These are phyloP conservation scores for Parus major DNA, from an alignment of 2,113 vertebrate species.

Conservation along the genomic window DNA sequence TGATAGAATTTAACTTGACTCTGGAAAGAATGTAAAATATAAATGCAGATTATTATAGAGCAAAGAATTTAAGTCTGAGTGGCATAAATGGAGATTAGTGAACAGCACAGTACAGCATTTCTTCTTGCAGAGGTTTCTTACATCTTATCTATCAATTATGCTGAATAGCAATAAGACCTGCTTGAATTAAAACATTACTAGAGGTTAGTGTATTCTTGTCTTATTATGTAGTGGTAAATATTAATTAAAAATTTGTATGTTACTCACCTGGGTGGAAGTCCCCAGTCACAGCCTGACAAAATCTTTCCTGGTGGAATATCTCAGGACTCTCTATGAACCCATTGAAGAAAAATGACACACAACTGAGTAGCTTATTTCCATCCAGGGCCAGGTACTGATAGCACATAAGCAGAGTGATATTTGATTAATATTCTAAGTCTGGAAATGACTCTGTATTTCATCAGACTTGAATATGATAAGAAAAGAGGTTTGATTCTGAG, in stretches of 20 bases:
- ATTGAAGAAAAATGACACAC: background rate
- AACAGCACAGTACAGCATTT: background rate
- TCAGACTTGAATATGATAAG: background rate
- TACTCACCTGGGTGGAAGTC: background rate
- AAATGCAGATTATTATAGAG: background rate
- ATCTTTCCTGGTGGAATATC: background rate
- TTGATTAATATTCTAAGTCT: background rate
- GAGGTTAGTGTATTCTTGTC: background rate
- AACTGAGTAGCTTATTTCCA: background rate
- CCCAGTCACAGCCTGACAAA: background rate
- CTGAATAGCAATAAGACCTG: background rate
- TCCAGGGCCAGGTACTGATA: background rate
- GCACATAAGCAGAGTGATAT: background rate
- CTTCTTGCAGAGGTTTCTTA: background rate
- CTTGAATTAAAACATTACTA: background rate
- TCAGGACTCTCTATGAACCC: background rate
- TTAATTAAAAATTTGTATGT: background rate
- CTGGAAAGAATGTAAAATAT: background rate
- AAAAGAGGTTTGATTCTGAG: background rate
- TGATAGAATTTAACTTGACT: background rate
- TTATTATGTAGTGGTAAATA: background rate
- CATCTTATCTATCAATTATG: background rate
- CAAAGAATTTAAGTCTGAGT: slow-evolving; percentile 15
- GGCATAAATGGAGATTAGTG: background rate
- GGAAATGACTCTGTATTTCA: background rate